These are phyloP conservation scores for Catocala fraxini DNA, from an alignment of 2,888 invertebrate genomes.

Conservation along the genomic window DNA sequence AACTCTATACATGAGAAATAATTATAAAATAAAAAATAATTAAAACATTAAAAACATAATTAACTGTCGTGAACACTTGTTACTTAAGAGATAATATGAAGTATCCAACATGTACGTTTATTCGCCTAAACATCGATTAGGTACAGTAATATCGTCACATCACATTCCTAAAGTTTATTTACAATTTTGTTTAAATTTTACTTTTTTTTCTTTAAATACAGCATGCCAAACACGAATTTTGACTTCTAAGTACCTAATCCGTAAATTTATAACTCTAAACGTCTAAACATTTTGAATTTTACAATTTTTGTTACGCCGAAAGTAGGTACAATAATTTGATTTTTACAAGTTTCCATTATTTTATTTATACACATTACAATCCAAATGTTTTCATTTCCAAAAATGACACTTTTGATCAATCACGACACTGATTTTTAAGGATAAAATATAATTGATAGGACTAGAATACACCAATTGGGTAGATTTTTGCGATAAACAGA, in stretches of 20 bases:
- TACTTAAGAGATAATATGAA: constrained; percentile 46
- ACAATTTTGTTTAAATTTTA: constrained; percentile 65
- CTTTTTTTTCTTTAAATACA: constrained; percentile 69
- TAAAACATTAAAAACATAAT: constrained; percentile 54
- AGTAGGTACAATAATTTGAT: constrained; percentile 73
- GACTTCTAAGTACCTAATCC: constrained; percentile 74
- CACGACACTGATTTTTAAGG: constrained; percentile 48
- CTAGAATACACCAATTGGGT: constrained; percentile 83
- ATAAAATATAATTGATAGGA: constrained; percentile 71
- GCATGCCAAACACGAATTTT: constrained; percentile 83
- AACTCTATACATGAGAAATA: constrained; percentile 56
- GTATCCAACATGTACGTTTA: constrained; percentile 58
- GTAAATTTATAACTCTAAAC: constrained; percentile 66
- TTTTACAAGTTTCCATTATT: constrained; percentile 62
- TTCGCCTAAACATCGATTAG: constrained; percentile 78
- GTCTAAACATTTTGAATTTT: constrained; percentile 78
- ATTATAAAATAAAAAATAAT: constrained; percentile 47
- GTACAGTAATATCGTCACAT: constrained; percentile 79
- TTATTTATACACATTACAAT: constrained; percentile 56
- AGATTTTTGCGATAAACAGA: constrained; percentile 45
- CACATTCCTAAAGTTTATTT: constrained; percentile 81
- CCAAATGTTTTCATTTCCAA: constrained; percentile 48
- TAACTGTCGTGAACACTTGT: constrained; percentile 67
- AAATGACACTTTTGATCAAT: constrained; percentile 51
- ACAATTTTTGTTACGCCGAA: constrained; percentile 78